Evolutionary conservation across 1,140 invertebrate genomes (phyloP).

Genomic region (Pogonus chalceus): DNA sequence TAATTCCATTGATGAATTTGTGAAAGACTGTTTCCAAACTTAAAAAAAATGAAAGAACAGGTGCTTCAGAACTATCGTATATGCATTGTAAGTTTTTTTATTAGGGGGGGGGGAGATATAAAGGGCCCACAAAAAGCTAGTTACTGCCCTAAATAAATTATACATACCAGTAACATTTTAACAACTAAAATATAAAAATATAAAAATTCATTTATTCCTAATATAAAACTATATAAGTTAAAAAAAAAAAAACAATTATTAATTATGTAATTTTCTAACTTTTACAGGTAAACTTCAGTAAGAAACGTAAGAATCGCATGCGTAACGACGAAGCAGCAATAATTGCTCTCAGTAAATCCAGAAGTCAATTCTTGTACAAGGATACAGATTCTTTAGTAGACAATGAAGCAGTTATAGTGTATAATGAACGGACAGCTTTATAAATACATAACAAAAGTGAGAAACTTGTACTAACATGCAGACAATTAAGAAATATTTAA

Average conservation of each 20-base stretch:
- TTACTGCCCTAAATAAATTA: too few species aligned
- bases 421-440: slow-evolving; percentile 60
- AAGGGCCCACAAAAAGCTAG: too few species aligned
- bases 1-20: too few species aligned
- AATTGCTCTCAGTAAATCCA: slow-evolving; percentile 61
- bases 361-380: slow-evolving; percentile 51
- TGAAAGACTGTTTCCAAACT: too few species aligned
- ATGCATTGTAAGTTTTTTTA: too few species aligned
- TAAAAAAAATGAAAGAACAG: too few species aligned
- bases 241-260: not conserved
- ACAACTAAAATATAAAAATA: not conserved
- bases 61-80: too few species aligned
- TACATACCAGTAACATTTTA: too few species aligned
- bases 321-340: slow-evolving; percentile 63
- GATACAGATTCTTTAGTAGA: slow-evolving; percentile 48
- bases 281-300: slow-evolving; percentile 56
- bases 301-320: slow-evolving; percentile 63
- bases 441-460: slow-evolving; percentile 27
- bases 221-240: not conserved
- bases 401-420: slow-evolving; percentile 62
- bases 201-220: slow-evolving; percentile 2
- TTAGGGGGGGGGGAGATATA: too few species aligned
- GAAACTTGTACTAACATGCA: too few species aligned
- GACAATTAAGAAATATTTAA: too few species aligned
- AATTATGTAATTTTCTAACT: slow-evolving; percentile 14